phyloP scores from a whole-genome alignment of 2,888 invertebrate species.

The Drosophila peninsularis region DNA sequence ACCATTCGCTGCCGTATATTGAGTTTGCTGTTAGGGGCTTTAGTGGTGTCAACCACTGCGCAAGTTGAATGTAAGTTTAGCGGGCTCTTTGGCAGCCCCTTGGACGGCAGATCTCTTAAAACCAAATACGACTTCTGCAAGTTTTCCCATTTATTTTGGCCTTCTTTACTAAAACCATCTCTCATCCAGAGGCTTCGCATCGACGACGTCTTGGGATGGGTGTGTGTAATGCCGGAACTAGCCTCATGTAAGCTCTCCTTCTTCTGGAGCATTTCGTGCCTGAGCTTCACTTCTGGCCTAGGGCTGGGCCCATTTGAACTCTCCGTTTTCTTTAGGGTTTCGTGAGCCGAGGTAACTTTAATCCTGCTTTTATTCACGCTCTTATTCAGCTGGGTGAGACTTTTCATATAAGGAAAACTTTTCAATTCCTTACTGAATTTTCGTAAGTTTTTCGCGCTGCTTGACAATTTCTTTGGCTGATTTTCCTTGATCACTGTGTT shows the following conservation, averaged over 20 bases:
- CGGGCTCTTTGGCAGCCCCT: background rate
- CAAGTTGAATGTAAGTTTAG: background rate
- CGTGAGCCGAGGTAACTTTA: background rate
- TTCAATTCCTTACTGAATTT: background rate
- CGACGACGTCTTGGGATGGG: background rate
- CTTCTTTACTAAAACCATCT: background rate
- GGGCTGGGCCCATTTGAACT: background rate
- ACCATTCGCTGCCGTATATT: constrained; percentile 27
- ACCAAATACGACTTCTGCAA: background rate
- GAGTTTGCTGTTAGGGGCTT: background rate
- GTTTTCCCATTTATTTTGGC: background rate
- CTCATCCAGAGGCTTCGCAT: background rate
- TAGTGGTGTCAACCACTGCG: background rate
- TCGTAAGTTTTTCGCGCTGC: background rate
- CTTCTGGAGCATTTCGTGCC: background rate
- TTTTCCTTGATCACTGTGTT: background rate
- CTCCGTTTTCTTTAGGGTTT: background rate
- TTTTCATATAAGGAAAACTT: background rate
- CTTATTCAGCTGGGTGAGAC: background rate
- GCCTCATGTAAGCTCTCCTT: background rate
- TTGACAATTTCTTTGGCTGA: background rate
- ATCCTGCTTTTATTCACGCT: background rate
- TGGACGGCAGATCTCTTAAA: background rate
- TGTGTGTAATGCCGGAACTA: background rate
- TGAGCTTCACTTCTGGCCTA: too few species aligned